Evolutionary conservation across 2,113 vertebrate genomes (phyloP), one percentile per base, ranked within the genome.

Genomic region (Sterna hirundo): DNA sequence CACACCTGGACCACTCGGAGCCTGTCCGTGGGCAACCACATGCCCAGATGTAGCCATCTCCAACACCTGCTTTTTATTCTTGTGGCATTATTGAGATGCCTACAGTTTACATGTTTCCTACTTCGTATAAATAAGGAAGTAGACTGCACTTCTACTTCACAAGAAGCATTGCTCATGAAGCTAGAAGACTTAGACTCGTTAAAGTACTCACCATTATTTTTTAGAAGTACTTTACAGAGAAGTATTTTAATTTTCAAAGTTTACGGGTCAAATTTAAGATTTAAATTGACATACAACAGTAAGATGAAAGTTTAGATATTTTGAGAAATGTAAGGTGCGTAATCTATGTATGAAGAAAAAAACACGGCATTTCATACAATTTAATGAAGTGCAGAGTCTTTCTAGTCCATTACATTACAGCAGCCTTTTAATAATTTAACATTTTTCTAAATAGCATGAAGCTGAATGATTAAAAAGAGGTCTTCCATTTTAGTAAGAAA

Each of bases 361-460:
- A 72, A 27, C 22, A 62, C 4, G 5, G n/a, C 5, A 76, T 54
- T 86, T 93, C 29, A 54, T 79, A 44, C 21, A 69, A 92, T 81
- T 93, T 87, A 88, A 80, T 58, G 11, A 83, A 78, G 52, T 49
- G 18, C 38, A 51, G 34, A 82, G 77, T 57, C 86, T 82, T 86
- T 44, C 49, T 69, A 85, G 46, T 77, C 54, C 62, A 93, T 87
- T 89, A 85, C 88, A 94, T 86, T 95, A 86, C 46, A 94, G 62
- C 11, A 90, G 83, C 8, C 77, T 91, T 94, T 95, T 77, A 94
- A 95, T 94, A 97, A 95, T 69, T 83, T 34, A 95, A 89, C 70
- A 70, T 62, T 93, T 92, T 92, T 82, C 83, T 74, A 94, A 96
- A 95, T 93, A 97, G 81, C 74, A 93, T 74, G 81, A 94, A 93